Conservation (phyloP, 2,888 invertebrate genomes). For the Laspeyria flexula region DNA sequence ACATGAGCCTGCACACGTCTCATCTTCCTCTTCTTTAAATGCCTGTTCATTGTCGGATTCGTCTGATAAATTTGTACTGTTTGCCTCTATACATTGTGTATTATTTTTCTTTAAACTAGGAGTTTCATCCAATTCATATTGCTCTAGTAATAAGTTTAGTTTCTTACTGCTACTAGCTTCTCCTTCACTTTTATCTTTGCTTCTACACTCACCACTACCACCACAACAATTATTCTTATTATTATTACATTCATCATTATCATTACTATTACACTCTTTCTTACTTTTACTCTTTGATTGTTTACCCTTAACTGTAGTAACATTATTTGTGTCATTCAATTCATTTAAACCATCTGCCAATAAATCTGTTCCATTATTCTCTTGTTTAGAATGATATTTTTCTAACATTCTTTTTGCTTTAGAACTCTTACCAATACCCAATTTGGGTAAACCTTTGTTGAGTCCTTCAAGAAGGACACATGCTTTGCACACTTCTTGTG, state of each 20-base stretch:
- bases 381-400: constrained; percentile 74
- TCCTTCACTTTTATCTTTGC: constrained; percentile 34
- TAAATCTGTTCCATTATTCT: constrained; percentile 25
- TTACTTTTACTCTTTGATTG: constrained; percentile 43
- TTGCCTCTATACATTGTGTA: constrained; percentile 13
- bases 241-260: constrained; percentile 33
- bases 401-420: constrained; percentile 89
- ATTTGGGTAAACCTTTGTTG: constrained; percentile 95
- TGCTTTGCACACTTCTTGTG: constrained; percentile 98
- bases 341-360: constrained; percentile 55
- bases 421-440: constrained; percentile 96
- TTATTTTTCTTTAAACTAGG: constrained; percentile 10
- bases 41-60: constrained; percentile 51
- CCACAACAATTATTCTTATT: constrained; percentile 52
- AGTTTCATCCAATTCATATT: constrained; percentile 59
- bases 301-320: constrained; percentile 40
- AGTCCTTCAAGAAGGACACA: constrained; percentile 98
- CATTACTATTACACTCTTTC: constrained; percentile 23
- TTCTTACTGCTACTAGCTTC: constrained; percentile 51
- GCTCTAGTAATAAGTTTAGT: constrained; percentile 58
- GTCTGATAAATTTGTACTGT: constrained; percentile 30
- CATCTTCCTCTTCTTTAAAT: constrained; percentile 57
- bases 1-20: constrained; percentile 69
- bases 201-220: constrained; percentile 49
- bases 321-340: constrained; percentile 51